Evolutionary conservation across 2,113 vertebrate genomes (phyloP).

Genomic region (Entosphenus tridentatus): DNA sequence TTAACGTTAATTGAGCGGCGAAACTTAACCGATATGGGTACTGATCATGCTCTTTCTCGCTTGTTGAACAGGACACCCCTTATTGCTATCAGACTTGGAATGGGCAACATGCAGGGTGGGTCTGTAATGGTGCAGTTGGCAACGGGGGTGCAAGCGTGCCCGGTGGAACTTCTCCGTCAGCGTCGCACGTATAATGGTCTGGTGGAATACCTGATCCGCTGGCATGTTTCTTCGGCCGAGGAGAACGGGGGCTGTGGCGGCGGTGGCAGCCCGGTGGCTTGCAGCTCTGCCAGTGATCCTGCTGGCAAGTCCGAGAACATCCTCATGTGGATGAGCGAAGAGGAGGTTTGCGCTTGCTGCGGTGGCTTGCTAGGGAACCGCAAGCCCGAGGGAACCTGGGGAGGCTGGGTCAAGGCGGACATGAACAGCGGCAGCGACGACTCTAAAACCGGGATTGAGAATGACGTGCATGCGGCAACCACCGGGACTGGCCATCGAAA

Average conservation of each 20-base stretch:
- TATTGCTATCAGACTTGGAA: constrained; percentile 22
- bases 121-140: constrained; percentile 52
- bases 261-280: background rate
- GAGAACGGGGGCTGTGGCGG: constrained; percentile 12
- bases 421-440: no score
- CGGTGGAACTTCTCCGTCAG: constrained; percentile 58
- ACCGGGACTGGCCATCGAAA: no score
- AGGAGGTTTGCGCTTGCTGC: constrained; percentile 69
- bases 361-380: constrained; percentile 40
- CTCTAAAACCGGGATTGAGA: no score
- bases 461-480: no score
- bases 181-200: constrained; percentile 19
- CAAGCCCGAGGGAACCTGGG: constrained; percentile 15
- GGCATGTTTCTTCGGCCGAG: constrained; percentile 33
- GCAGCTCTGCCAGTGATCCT: background rate
- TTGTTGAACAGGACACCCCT: constrained; percentile 15
- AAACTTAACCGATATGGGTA: no score
- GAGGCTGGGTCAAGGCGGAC: no score
- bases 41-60: no score
- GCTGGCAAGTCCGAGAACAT: constrained; percentile 33
- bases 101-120: constrained; percentile 12
- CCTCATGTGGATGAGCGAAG: constrained; percentile 70
- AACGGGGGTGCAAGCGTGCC: constrained; percentile 40
- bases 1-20: no score
- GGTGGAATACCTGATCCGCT: constrained; percentile 58